Conservation (phyloP, 1,140 invertebrate genomes). For the Drosophila setifemur region DNA sequence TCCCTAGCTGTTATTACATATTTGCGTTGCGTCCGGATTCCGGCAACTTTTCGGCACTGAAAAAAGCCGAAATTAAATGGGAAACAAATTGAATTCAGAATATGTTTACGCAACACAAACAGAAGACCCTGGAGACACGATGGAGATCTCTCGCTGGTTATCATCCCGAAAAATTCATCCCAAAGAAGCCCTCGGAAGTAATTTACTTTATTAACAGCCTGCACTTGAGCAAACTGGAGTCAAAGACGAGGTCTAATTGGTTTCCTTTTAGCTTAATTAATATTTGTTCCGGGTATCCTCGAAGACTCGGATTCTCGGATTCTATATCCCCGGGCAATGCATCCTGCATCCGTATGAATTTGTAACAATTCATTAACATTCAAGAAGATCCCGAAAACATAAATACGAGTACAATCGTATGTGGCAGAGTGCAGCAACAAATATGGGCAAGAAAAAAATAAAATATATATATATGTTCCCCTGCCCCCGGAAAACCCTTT, state of each 20-base stretch:
- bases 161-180: conserved; percentile 15
- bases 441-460: conserved; percentile 53
- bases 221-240: not conserved
- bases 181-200: conserved; percentile 25
- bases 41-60: conserved; percentile 7
- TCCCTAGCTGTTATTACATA: conserved; percentile 20
- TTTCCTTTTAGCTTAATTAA: conserved; percentile 60
- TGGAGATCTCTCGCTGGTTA: not conserved
- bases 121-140: not conserved
- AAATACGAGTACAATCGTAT: conserved; percentile 36
- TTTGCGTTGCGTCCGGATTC: conserved; percentile 15
- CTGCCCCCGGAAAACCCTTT: conserved; percentile 44
- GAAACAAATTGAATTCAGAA: conserved; percentile 53
- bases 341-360: conserved; percentile 49
- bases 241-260: conserved; percentile 5
- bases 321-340: conserved; percentile 19
- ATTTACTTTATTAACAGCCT: conserved; percentile 65
- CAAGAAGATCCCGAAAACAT: conserved; percentile 44
- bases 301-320: not conserved
- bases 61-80: conserved; percentile 53
- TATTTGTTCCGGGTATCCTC: conserved; percentile 20
- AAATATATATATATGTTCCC: conserved; percentile 3
- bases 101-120: conserved; percentile 22
- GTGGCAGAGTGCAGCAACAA: conserved; percentile 41
- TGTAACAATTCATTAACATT: conserved; percentile 76